phyloP scores from a whole-genome alignment of 2,888 invertebrate genomes.

The Athalia rosae region DNA sequence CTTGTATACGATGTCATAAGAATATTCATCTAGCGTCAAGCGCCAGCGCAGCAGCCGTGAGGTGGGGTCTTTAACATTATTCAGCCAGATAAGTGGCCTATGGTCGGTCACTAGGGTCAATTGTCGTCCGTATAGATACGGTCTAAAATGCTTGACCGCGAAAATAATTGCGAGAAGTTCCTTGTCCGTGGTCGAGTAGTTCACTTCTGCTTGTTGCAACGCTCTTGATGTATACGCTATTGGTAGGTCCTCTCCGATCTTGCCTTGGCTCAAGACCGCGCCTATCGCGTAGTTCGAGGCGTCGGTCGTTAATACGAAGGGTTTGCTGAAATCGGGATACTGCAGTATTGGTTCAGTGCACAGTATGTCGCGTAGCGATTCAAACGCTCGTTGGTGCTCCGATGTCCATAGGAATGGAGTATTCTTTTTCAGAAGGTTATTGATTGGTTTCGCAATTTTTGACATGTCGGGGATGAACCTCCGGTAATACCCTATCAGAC shows the following conservation, averaged over 20 bases:
- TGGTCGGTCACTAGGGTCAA: slow-evolving; percentile 16
- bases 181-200: slow-evolving; percentile 23
- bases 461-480: slow-evolving; percentile 50
- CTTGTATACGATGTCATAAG: background rate
- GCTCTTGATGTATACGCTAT: slow-evolving; percentile 11
- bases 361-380: background rate
- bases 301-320: slow-evolving; percentile 5
- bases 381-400: slow-evolving; percentile 3
- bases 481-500: slow-evolving; percentile 51
- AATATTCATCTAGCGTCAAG: background rate
- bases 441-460: slow-evolving; percentile 49
- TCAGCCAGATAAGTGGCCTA: background rate
- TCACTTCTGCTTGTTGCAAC: background rate
- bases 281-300: background rate
- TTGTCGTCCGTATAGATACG: slow-evolving; percentile 12
- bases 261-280: slow-evolving; percentile 8
- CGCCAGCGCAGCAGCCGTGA: slow-evolving; percentile 8
- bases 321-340: background rate
- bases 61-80: background rate
- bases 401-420: slow-evolving; percentile 17
- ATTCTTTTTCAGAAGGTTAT: slow-evolving; percentile 49
- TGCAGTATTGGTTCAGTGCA: background rate
- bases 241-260: background rate
- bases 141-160: slow-evolving; percentile 4
- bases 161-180: background rate